These are phyloP conservation scores for Watsonalla binaria DNA, from an alignment of 2,888 invertebrate genomes.

Conservation along the genomic window DNA sequence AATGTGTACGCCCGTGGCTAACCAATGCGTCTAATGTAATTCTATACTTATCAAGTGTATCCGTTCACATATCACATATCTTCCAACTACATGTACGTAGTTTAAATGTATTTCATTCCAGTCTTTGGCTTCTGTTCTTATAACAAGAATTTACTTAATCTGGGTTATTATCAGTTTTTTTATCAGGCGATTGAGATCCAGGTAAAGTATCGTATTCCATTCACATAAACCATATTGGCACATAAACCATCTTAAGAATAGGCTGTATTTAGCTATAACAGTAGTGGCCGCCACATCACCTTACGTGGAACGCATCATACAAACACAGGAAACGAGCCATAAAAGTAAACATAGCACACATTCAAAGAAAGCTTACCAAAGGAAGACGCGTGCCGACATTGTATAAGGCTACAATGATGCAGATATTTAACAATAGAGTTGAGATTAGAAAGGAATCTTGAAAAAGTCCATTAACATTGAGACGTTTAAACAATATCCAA, in stretches of 20 bases:
- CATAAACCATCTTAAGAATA: too few species aligned
- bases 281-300: background rate
- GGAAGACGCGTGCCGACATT: background rate
- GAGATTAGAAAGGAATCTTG: background rate
- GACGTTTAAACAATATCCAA: background rate
- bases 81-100: background rate
- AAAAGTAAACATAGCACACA: constrained; percentile 43
- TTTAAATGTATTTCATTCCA: too few species aligned
- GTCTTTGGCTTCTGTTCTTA: too few species aligned
- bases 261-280: too few species aligned
- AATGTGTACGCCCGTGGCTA: background rate
- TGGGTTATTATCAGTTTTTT: too few species aligned
- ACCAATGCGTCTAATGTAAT: background rate
- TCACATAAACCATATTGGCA: background rate
- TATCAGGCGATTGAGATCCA: too few species aligned
- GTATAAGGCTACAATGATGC: background rate
- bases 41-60: background rate
- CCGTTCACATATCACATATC: background rate
- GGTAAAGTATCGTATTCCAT: background rate
- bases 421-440: background rate
- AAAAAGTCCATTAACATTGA: background rate
- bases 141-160: too few species aligned
- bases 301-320: constrained; percentile 20
- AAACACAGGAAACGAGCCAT: constrained; percentile 58
- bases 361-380: constrained; percentile 33